phyloP scores from a whole-genome alignment of 2,888 invertebrate genomes.

The Dolomedes plantarius region DNA sequence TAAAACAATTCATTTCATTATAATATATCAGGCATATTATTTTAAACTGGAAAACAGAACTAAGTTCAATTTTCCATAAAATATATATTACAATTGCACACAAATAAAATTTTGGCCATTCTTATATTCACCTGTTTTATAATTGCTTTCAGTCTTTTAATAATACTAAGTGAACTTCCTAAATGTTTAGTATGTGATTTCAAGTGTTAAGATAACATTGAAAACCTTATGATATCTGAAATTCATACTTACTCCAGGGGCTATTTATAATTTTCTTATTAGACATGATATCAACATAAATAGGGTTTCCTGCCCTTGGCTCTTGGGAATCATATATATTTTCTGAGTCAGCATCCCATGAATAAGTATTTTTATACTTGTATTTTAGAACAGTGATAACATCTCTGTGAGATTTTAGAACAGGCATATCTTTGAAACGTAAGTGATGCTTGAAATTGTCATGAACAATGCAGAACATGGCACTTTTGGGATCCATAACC shows the following conservation, averaged over 20 bases:
- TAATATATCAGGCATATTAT: too few relatives aligned
- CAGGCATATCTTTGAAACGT: constrained; percentile 74
- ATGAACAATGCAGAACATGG: constrained; percentile 81
- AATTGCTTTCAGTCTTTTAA: too few relatives aligned
- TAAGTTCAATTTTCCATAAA: too few relatives aligned
- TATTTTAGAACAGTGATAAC: constrained; percentile 33
- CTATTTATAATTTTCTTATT: background rate
- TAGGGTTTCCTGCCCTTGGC: constrained; percentile 41
- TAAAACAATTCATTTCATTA: too few relatives aligned
- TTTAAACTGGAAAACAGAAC: too few relatives aligned
- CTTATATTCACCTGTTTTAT: too few relatives aligned
- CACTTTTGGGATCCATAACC: constrained; percentile 77
- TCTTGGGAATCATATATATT: background rate
- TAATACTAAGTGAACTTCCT: too few relatives aligned
- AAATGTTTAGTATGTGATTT: too few relatives aligned
- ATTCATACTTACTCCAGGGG: constrained; percentile 51
- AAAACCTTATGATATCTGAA: too few relatives aligned
- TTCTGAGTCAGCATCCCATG: constrained; percentile 40
- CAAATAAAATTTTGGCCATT: too few relatives aligned
- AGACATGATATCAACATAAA: constrained; percentile 16
- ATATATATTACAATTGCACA: too few relatives aligned
- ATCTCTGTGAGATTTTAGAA: constrained; percentile 49
- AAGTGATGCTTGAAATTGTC: constrained; percentile 80
- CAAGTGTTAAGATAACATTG: too few relatives aligned
- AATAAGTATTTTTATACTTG: constrained; percentile 35